Conservation (phyloP, 2,888 invertebrate species). For the Herminia tarsipennalis region DNA sequence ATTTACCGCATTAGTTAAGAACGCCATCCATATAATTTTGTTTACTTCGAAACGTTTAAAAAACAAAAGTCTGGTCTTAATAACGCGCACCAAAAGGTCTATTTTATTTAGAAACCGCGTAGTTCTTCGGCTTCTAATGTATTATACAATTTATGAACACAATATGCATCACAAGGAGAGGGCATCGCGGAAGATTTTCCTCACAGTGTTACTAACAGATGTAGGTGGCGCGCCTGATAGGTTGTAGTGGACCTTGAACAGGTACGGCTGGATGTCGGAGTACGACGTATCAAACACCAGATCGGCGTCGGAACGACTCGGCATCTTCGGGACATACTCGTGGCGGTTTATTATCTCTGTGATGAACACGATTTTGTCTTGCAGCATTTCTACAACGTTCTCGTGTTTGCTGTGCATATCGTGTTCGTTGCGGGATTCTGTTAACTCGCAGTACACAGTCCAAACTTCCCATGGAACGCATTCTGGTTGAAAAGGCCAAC, state of each 20-base stretch:
- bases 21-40: slow-evolving; percentile 21
- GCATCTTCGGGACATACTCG: slow-evolving; percentile 98
- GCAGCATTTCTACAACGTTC: slow-evolving; percentile 93
- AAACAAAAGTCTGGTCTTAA: slow-evolving; percentile 17
- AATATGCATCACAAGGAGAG: slow-evolving; percentile 88
- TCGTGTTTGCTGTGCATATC: slow-evolving; percentile 95
- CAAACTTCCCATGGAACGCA: slow-evolving; percentile 99
- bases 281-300: slow-evolving; percentile 97
- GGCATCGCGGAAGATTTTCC: slow-evolving; percentile 95
- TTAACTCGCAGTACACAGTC: slow-evolving; percentile 96
- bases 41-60: slow-evolving; percentile 29
- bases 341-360: slow-evolving; percentile 98
- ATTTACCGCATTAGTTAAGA: slow-evolving; percentile 16
- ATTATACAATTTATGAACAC: slow-evolving; percentile 24
- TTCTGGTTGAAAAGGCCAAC: slow-evolving; percentile 96
- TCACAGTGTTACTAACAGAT: slow-evolving; percentile 95
- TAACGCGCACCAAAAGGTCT: slow-evolving; percentile 1
- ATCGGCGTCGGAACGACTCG: slow-evolving; percentile 95
- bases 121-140: slow-evolving; percentile 6
- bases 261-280: slow-evolving; percentile 97
- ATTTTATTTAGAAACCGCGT: neutral
- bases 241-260: slow-evolving; percentile 96
- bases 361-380: slow-evolving; percentile 97
- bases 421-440: slow-evolving; percentile 93
- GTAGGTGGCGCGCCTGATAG: slow-evolving; percentile 91